These are phyloP conservation scores for Orius insidiosus DNA, from an alignment of 1,140 invertebrate genomes.

Conservation along the genomic window DNA sequence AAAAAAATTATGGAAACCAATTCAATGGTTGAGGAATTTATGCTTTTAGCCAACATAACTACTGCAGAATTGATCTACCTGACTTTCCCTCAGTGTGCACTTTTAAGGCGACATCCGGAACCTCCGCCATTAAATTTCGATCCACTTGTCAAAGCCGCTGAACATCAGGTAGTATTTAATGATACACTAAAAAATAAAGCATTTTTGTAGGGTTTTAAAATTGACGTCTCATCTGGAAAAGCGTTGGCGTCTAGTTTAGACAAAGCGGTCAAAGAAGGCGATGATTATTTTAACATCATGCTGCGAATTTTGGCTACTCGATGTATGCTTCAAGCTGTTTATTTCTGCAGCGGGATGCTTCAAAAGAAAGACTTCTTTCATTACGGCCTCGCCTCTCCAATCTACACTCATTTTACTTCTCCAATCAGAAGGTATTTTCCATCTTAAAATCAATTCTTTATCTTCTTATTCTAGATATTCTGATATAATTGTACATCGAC, in stretches of 20 bases:
- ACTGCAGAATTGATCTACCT: slow-evolving; percentile 68
- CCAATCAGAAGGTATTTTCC: slow-evolving; percentile 80
- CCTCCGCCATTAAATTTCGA: slow-evolving; percentile 75
- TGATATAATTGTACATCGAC: slow-evolving; percentile 84
- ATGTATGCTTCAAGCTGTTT: slow-evolving; percentile 98
- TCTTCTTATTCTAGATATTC: slow-evolving; percentile 51
- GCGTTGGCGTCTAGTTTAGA: slow-evolving; percentile 68
- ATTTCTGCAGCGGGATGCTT: slow-evolving; percentile 85
- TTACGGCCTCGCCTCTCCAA: slow-evolving; percentile 77
- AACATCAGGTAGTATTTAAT: slow-evolving; percentile 37
- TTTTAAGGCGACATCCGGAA: slow-evolving; percentile 77
- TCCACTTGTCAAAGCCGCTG: slow-evolving; percentile 70
- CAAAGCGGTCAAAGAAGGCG: slow-evolving; percentile 48
- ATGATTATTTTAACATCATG: slow-evolving; percentile 84
- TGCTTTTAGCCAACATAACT: slow-evolving; percentile 89
- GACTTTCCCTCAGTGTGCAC: slow-evolving; percentile 80
- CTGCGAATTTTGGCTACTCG: slow-evolving; percentile 86
- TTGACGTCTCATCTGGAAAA: slow-evolving; percentile 52
- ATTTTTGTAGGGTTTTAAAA: slow-evolving; percentile 45
- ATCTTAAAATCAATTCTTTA: too few species aligned
- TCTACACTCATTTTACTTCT: slow-evolving; percentile 95
- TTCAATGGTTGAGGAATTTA: slow-evolving; percentile 97
- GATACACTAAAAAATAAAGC: too few species aligned
- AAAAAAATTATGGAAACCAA: slow-evolving; percentile 86
- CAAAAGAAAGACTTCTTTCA: slow-evolving; percentile 66